phyloP scores from a whole-genome alignment of 2,888 invertebrate genomes.

The Pyrrhosoma nymphula region DNA sequence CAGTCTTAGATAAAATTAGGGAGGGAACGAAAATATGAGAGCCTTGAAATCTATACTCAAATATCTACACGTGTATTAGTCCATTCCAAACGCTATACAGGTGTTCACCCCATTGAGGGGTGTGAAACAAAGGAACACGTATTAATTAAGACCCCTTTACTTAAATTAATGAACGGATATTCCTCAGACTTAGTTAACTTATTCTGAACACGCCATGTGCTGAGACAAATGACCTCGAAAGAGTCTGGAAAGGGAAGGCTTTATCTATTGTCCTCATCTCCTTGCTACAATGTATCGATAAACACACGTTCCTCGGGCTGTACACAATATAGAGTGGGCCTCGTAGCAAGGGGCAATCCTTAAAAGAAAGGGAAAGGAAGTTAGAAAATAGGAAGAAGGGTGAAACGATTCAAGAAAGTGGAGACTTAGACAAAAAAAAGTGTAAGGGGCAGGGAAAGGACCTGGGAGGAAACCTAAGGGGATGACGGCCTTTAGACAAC shows the following conservation, averaged over 20 bases:
- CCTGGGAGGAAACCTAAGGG: too few species aligned
- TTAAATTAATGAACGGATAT: background rate
- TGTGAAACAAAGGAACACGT: too few species aligned
- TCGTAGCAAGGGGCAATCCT: too few species aligned
- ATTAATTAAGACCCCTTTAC: background rate
- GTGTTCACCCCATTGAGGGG: too few species aligned
- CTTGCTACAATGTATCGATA: background rate
- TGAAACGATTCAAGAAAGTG: background rate
- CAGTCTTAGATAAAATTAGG: too few species aligned
- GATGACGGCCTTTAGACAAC: too few species aligned
- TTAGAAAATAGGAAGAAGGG: background rate
- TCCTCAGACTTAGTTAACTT: background rate
- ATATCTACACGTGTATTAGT: too few species aligned
- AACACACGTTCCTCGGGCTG: background rate
- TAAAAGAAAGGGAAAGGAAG: too few species aligned
- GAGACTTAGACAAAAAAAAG: background rate
- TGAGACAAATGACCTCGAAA: background rate
- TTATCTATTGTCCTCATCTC: background rate
- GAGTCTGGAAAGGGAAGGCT: background rate
- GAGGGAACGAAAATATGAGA: too few species aligned
- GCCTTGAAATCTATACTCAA: too few species aligned
- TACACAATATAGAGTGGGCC: background rate
- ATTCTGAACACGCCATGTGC: background rate
- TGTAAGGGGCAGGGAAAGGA: background rate
- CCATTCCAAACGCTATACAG: too few species aligned